Conservation (phyloP, 2,797 vertebrate species). For the Molothrus ater region DNA sequence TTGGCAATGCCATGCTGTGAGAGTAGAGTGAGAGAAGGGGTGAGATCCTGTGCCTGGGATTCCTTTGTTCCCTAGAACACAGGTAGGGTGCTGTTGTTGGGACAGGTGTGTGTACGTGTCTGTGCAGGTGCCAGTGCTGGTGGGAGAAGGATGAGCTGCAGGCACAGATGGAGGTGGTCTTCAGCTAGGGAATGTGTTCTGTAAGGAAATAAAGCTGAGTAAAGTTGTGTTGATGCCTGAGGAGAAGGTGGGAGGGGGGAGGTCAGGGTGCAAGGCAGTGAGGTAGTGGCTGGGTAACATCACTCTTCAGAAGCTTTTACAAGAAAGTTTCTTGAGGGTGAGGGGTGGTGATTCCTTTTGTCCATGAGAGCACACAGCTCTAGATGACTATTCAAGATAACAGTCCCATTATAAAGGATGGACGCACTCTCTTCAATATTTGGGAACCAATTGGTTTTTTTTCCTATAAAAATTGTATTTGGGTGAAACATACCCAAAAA, state of each 20-base stretch:
- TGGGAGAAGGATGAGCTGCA: neutral
- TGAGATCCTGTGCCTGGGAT: neutral
- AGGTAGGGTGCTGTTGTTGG: neutral
- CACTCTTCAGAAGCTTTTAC: neutral
- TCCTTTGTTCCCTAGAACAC: neutral
- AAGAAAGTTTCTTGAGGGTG: neutral
- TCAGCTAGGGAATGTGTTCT: neutral
- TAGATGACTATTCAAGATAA: neutral
- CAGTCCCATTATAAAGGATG: neutral
- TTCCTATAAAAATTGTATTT: neutral
- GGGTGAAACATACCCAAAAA: neutral
- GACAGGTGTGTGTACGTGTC: neutral
- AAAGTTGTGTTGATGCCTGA: neutral
- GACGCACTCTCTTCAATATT: neutral
- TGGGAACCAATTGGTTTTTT: neutral
- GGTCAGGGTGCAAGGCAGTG: neutral
- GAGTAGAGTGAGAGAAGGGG: neutral
- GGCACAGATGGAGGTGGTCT: neutral
- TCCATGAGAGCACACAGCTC: neutral
- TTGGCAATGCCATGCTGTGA: neutral
- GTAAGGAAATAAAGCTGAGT: neutral
- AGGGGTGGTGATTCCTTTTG: neutral
- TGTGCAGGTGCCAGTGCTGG: accelerated
- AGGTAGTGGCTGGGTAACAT: neutral
- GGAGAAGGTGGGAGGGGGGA: neutral